Percentiles rank a stretch among this genome's conserved stretches.
These are phyloP conservation scores for Apus apus DNA, from an alignment of 2,113 vertebrate species.

Conservation along the genomic window DNA sequence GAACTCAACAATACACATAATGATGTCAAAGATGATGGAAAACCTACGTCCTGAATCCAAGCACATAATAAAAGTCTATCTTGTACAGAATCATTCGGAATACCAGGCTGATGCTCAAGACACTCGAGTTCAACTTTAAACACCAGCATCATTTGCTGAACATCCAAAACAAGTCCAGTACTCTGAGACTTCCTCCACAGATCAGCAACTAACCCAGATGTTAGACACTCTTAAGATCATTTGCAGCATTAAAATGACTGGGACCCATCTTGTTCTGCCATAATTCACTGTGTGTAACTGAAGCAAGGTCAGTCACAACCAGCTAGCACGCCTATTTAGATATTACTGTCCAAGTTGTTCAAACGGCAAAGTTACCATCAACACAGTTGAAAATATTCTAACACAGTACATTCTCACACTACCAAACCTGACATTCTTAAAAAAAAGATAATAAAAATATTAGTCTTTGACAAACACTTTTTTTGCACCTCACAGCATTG, in stretches of 20 bases:
- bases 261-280: background rate
- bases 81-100: background rate
- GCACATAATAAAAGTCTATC: too few relatives aligned
- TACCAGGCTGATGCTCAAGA: background rate
- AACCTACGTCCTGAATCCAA: background rate
- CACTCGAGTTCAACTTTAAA: background rate
- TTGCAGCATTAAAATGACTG: background rate
- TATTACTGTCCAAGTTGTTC: too few relatives aligned
- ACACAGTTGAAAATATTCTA: background rate
- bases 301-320: background rate
- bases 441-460: background rate
- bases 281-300: background rate
- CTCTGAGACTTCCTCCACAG: background rate
- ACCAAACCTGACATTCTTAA: background rate
- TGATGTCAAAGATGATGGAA: background rate
- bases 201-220: background rate
- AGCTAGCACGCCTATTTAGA: background rate
- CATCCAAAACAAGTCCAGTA: background rate
- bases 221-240: background rate
- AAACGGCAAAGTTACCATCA: background rate
- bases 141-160: background rate
- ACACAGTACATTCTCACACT: background rate
- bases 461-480: background rate
- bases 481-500: rapidly evolving
- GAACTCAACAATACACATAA: background rate